phyloP scores from a whole-genome alignment of 2,888 invertebrate genomes.

The Steinernema carpocapsae region DNA sequence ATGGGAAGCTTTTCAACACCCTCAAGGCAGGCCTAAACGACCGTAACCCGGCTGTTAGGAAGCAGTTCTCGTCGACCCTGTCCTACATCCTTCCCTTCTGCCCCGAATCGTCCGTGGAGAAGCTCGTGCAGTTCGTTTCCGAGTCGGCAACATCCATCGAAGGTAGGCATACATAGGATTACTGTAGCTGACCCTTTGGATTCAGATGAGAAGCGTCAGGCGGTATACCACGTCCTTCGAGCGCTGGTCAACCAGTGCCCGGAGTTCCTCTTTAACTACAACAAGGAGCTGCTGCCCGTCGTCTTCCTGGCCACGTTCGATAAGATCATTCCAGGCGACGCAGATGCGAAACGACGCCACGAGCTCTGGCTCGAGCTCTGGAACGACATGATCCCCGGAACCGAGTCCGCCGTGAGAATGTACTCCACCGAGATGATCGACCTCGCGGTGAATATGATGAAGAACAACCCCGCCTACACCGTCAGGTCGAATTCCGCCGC shows the following conservation, averaged over 20 bases:
- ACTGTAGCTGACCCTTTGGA: background rate
- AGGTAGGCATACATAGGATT: background rate
- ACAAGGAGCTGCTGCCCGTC: background rate
- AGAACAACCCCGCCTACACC: constrained; percentile 53
- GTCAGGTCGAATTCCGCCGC: constrained; percentile 47
- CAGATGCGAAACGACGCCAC: constrained; percentile 44
- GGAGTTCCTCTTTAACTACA: constrained; percentile 10
- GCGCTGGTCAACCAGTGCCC: constrained; percentile 21
- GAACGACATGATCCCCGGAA: constrained; percentile 55
- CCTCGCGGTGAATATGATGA: constrained; percentile 47
- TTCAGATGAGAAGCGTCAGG: constrained; percentile 11
- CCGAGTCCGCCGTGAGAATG: constrained; percentile 47
- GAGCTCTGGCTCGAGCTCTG: constrained; percentile 57
- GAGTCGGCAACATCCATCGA: background rate
- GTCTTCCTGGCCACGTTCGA: constrained; percentile 14
- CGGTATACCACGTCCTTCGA: constrained; percentile 7
- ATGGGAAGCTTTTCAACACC: background rate
- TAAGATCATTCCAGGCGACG: constrained; percentile 45
- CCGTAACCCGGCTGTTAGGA: constrained; percentile 55
- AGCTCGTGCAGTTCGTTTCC: background rate
- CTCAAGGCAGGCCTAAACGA: constrained; percentile 49
- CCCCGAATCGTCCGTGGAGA: background rate
- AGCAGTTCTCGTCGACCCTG: constrained; percentile 53
- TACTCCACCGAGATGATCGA: constrained; percentile 53
- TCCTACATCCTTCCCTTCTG: constrained; percentile 51